phyloP scores from a whole-genome alignment of 2,888 invertebrate species.

The Ethmia dodecea region DNA sequence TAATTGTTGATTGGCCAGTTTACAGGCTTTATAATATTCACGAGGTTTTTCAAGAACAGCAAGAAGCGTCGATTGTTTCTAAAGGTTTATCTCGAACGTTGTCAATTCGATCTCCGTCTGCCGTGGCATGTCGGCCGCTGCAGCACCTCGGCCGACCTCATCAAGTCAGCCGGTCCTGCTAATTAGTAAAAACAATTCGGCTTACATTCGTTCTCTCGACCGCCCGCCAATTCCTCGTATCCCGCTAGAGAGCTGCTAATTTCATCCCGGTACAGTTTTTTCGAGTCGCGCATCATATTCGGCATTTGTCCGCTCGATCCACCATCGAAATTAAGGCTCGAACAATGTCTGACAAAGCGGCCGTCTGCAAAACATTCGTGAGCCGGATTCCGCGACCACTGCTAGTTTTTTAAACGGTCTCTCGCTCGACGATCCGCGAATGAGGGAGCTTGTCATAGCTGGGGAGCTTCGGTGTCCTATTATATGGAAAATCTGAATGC shows the following conservation, averaged over 20 bases:
- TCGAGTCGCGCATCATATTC: conserved; percentile 74
- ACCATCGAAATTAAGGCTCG: conserved; percentile 75
- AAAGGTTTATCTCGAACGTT: too few species aligned
- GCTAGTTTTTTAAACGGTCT: conserved; percentile 68
- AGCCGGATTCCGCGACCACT: conserved; percentile 68
- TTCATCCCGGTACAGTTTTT: conserved; percentile 72
- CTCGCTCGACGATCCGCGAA: conserved; percentile 67
- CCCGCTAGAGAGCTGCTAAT: conserved; percentile 75
- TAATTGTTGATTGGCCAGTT: too few species aligned
- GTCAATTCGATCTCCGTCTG: conserved; percentile 15
- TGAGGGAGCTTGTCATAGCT: conserved; percentile 74
- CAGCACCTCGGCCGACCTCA: conserved; percentile 48
- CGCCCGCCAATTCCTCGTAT: conserved; percentile 75
- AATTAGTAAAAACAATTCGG: conserved; percentile 76
- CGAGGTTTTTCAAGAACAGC: too few species aligned
- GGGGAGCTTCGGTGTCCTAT: conserved; percentile 69
- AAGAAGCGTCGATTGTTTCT: too few species aligned
- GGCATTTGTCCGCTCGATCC: conserved; percentile 73
- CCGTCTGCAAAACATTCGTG: conserved; percentile 73
- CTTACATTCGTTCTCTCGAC: conserved; percentile 67
- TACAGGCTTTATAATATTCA: too few species aligned
- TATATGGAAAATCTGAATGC: conserved; percentile 70
- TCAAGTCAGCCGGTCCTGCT: conserved; percentile 61
- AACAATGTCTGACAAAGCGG: conserved; percentile 77
- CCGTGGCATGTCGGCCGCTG: conserved; percentile 63